Evolutionary conservation across 2,113 vertebrate species (phyloP).

Genomic region (Etia nguti): DNA sequence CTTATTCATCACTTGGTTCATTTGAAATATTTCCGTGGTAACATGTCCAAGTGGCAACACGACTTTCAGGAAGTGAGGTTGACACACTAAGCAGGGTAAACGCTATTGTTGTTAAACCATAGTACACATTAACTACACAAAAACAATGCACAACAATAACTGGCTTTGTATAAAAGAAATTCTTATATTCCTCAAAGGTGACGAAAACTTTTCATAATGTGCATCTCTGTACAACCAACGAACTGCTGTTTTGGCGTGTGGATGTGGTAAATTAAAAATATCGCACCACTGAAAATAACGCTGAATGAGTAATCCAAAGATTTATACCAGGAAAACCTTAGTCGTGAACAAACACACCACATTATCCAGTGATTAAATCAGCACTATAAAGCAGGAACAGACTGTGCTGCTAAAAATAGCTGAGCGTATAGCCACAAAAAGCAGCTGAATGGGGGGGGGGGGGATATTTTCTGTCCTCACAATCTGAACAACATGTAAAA

Average conservation of each 20-base stretch:
- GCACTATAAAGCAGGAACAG: conserved; percentile 22
- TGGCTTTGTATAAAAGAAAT: background rate
- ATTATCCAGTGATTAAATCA: conserved; percentile 43
- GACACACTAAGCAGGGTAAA: background rate
- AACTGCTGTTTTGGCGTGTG: background rate
- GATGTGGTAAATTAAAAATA: background rate
- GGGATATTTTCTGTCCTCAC: conserved; percentile 11
- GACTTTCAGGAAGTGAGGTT: background rate
- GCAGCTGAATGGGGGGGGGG: conserved; percentile 20
- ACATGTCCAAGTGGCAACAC: background rate
- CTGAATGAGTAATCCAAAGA: background rate
- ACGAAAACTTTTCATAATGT: background rate
- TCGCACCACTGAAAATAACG: background rate
- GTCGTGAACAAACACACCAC: background rate
- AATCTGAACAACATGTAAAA: conserved; percentile 19
- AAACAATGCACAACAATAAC: background rate
- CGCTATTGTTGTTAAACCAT: background rate
- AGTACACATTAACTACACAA: background rate
- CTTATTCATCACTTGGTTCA: background rate
- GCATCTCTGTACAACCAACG: background rate
- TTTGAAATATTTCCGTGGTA: background rate
- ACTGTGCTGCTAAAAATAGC: conserved; percentile 62
- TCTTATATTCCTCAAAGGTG: background rate
- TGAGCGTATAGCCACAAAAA: conserved; percentile 43
- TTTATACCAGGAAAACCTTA: background rate